Base-by-base conservation (phyloP, 1,140 invertebrate species). In the Temnothorax curvispinosus region DNA sequence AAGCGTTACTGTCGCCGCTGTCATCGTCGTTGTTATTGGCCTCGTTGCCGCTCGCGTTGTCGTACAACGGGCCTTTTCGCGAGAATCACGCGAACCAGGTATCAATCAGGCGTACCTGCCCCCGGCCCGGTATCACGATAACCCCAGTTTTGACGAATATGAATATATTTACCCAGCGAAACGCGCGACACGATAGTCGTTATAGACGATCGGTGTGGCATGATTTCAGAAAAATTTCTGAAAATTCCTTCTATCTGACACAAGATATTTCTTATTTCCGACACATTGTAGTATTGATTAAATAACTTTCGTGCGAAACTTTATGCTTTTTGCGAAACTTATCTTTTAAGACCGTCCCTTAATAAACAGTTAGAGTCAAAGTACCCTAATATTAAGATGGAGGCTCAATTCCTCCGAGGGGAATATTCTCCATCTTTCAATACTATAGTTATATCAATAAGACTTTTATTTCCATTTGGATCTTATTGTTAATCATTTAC, bases 91-190 rank as follows among this genome's bases (percentile, higher is more conserved):
- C 91, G 86, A 91, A 87, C 56, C 9, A 75, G 56, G 71, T 91
- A 91, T 92, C 87, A 92, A 92, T 92, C 91, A 92, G 91, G 44
- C 52, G 32, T 60, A 77, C 76, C 78, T 75, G 54, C 62, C 72
- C 84, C 67, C 67, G 47, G 18, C 54, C 58, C 62, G 54, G 54
- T 84, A 84, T 84, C 80, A 60, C 54, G 86, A 91, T 90, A 87
- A 67, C 81, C 54, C 64, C 58, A 50, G 52, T 91, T 92, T 92
- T 85, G 75, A 88, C 86, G 81, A 87, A 91, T 88, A 90, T 85
- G 86, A 92, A 91, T 91, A 92, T 82, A 87, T 91, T 91, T 88
- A 44, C 35, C 65, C 35, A 44, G 64, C 71, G 50, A 56, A 62
- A 54, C 32, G 54, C 27, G 54, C 41, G 13, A 72, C 47, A 71